phyloP scores from a whole-genome alignment of 2,888 invertebrate species.

The Iphiclides podalirius region DNA sequence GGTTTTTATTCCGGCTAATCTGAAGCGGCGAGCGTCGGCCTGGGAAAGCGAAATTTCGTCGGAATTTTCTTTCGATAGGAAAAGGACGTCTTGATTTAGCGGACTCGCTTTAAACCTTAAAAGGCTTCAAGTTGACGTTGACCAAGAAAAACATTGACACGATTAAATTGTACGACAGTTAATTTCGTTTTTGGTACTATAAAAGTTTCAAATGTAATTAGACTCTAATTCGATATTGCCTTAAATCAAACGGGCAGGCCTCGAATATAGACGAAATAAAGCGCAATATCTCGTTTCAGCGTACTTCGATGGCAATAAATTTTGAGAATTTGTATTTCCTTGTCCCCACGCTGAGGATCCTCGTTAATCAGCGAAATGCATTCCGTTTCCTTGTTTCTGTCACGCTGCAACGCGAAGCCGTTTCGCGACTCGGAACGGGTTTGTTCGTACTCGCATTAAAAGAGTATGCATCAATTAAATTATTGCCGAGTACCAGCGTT shows the following conservation, averaged over 20 bases:
- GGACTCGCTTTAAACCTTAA: constrained; percentile 1
- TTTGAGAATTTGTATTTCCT: constrained; percentile 16
- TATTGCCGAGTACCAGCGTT: constrained; percentile 11
- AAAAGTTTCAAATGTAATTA: not conserved
- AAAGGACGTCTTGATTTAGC: constrained; percentile 23
- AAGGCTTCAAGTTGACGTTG: not conserved
- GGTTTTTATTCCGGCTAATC: constrained; percentile 58
- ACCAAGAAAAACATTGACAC: not conserved
- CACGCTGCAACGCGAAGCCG: constrained; percentile 7
- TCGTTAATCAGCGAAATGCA: constrained; percentile 19
- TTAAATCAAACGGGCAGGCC: not conserved
- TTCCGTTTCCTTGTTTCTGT: constrained; percentile 21
- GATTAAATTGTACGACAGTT: not conserved
- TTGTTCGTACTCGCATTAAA: constrained; percentile 15
- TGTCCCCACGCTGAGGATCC: constrained; percentile 11
- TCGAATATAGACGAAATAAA: constrained; percentile 10
- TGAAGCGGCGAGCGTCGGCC: constrained; percentile 34
- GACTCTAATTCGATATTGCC: not conserved
- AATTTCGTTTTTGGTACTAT: not conserved
- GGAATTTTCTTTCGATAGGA: constrained; percentile 44
- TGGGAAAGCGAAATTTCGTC: constrained; percentile 49
- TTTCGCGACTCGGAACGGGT: constrained; percentile 15
- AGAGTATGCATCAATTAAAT: constrained; percentile 25
- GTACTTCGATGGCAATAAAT: constrained; percentile 13
- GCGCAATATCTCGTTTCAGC: constrained; percentile 16